These are phyloP conservation scores for Orussus abietinus DNA, from an alignment of 1,140 invertebrate species.

Conservation along the genomic window DNA sequence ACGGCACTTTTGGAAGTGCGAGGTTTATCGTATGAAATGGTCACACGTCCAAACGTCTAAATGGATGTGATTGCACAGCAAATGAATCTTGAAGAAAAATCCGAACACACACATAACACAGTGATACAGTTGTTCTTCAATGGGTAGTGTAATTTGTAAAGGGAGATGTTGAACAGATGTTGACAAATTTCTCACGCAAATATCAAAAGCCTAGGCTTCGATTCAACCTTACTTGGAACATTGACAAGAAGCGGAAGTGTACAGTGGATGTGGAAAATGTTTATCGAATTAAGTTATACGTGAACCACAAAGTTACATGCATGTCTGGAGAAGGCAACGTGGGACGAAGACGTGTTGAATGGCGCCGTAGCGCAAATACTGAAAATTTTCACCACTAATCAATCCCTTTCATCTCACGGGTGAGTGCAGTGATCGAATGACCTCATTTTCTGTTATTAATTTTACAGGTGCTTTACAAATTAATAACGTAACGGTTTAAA, in stretches of 20 bases:
- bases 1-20: constrained; percentile 1
- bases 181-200: constrained; percentile 27
- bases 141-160: constrained; percentile 41
- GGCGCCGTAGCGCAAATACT: constrained; percentile 50
- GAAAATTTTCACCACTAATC: too few relatives aligned
- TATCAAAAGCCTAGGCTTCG: constrained; percentile 20
- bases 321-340: constrained; percentile 53
- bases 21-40: background rate
- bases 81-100: constrained; percentile 37
- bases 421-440: too few relatives aligned
- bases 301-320: constrained; percentile 48
- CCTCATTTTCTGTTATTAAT: too few relatives aligned
- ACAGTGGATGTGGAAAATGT: constrained; percentile 16
- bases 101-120: constrained; percentile 38
- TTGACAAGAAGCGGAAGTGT: constrained; percentile 10
- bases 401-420: too few relatives aligned
- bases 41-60: constrained; percentile 35
- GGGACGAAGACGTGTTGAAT: constrained; percentile 53
- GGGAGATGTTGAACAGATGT: constrained; percentile 32
- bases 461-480: too few relatives aligned
- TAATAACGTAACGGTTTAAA: too few relatives aligned
- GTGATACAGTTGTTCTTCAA: constrained; percentile 46
- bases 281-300: constrained; percentile 18
- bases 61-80: constrained; percentile 43
- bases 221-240: constrained; percentile 25